These are phyloP conservation scores for Myxocyprinus asiaticus DNA, from an alignment of 2,113 vertebrate species.

Conservation along the genomic window DNA sequence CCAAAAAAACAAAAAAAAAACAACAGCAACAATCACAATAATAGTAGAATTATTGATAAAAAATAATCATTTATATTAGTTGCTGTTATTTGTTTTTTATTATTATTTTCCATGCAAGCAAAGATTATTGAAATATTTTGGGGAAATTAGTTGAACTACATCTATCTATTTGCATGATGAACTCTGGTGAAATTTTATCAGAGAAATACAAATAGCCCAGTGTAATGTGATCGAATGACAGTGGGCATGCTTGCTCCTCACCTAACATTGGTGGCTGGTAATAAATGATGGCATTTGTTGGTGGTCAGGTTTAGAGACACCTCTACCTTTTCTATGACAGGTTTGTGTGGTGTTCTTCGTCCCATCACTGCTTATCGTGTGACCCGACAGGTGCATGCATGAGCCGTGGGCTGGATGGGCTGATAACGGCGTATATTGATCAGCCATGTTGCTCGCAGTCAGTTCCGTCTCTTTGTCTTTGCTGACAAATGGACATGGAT, in stretches of 20 bases:
- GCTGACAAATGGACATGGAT: conserved; percentile 1
- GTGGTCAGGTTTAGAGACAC: conserved; percentile 40
- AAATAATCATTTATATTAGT: no score
- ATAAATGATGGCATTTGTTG: conserved; percentile 67
- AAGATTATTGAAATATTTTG: no score
- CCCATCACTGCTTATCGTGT: conserved; percentile 61
- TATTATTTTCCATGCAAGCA: no score
- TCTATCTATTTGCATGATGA: no score
- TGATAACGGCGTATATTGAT: conserved; percentile 84
- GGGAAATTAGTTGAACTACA: no score
- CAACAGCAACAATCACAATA: no score
- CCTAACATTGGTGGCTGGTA: conserved; percentile 64
- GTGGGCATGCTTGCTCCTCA: conserved; percentile 43
- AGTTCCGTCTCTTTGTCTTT: conserved; percentile 58
- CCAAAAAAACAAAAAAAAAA: no score
- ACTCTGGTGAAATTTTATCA: no score
- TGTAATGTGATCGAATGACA: no score
- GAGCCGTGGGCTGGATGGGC: conserved; percentile 71
- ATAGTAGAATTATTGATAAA: no score
- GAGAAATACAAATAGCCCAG: no score
- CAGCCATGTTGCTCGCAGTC: conserved; percentile 57
- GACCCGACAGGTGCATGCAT: conserved; percentile 56
- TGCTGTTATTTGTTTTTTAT: no score
- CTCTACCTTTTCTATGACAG: conserved; percentile 54
- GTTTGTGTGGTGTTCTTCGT: conserved; percentile 44